Evolutionary conservation across 23 tunicate genomes (phyloP), one percentile per base, ranked within the genome.

Genomic region (Styela plicata): DNA sequence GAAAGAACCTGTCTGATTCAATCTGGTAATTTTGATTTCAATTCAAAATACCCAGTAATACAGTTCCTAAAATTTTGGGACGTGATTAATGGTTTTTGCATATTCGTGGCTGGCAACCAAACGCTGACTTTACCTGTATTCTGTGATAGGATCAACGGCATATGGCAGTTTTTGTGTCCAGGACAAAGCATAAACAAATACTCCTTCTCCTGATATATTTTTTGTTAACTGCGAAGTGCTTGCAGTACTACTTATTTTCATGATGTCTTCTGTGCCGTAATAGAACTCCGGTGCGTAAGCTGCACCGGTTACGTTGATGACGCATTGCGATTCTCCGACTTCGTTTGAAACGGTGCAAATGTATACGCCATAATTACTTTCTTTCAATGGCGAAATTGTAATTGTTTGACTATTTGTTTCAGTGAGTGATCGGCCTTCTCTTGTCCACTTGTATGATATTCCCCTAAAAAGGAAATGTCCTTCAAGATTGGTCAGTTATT

Each of bases 141-240:
- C 35, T 1, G 35, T 24, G 21, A 93, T 82, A 16, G 81, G 75
- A 52, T 85, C 98, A 5, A 85, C 93, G 7, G 84, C 89, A 1
- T 37, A 34, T 52, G 98, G 98, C 2, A 37, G 63, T 53, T 67
- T 79, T 69, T 93, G 98, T 13, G 98, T 93, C 98, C 98, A 93
- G 32, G 73, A 74, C 63, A 93, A 63, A 0, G 62, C 24, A 68
- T 87, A 92, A 36, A 57, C 62, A 67, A 69, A 90, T 5, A 44
- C 57, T 44, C 57, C 57, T 44, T 44, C 61, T 31, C 30, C 31
- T 33, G 36, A 28, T 5, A 34, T 32, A 44, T 44, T 76, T 36
- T 18, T 57, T 7, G 81, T 13, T 20, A 27, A 53, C 32, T 21
- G 7, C 7, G 19, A 7, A 20, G 79, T 24, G 33, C 27, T 44